phyloP scores from a whole-genome alignment of 2,113 vertebrate genomes.

The Sinocyclocheilus grahami region DNA sequence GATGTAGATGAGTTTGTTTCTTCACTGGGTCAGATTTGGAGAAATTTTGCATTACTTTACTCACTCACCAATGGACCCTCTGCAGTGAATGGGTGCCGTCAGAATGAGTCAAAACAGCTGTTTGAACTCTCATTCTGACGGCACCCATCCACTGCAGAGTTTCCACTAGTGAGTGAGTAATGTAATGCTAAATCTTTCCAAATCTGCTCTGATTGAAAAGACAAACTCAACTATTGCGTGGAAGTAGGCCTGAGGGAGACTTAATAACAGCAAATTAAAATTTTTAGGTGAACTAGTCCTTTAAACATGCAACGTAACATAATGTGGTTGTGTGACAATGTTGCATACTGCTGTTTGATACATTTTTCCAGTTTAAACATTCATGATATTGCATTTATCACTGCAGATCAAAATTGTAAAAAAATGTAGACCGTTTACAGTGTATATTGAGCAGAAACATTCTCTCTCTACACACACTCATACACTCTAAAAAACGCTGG shows the following conservation, averaged over 20 bases:
- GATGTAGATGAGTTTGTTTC: background rate
- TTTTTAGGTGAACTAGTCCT: background rate
- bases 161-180: background rate
- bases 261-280: background rate
- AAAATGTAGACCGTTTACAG: background rate
- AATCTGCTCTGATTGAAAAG: background rate
- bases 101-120: background rate
- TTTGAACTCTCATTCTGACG: background rate
- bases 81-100: background rate
- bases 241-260: background rate
- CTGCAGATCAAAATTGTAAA: background rate
- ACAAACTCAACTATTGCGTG: background rate
- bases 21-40: background rate
- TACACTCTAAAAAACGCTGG: background rate
- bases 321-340: background rate
- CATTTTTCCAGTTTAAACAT: background rate
- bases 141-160: background rate
- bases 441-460: background rate
- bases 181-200: background rate
- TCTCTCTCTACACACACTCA: background rate
- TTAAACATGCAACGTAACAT: background rate
- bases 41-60: background rate
- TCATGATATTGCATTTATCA: background rate
- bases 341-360: background rate
- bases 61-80: background rate